Evolutionary conservation across 2,113 vertebrate genomes (phyloP), one percentile per base, ranked within the genome.

Genomic region (Ctenodactylus gundi): DNA sequence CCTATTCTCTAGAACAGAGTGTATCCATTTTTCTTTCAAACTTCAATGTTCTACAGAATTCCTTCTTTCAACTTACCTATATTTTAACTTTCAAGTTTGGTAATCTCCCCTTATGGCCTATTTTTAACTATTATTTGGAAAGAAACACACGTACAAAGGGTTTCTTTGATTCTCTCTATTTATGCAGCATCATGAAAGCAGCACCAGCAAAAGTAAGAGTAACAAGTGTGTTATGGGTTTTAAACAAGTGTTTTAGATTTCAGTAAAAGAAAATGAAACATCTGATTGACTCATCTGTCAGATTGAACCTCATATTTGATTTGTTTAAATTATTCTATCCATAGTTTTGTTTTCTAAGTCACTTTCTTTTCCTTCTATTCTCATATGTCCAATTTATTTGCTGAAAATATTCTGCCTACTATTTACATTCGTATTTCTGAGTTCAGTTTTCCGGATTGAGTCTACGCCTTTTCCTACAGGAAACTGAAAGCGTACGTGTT

Each of bases 351-450:
- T 73, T 86, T 91, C 51, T 75, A 49, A 85, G n/a, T 21, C 31
- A 84, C 83, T 85, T 73, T 77, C 62, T 64, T 53, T 78, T 58
- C 51, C 0, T 64, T 93, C 2, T 91, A 53, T 68, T 81, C 36
- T 53, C 51, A 57, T 0, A 36, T 49, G 18, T 91, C 21, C 73
- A 60, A 95, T 70, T 68, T 29, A 85, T 49, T 62, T 85, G 4
- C 41, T 84, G 6, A 2, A 62, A 84, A 23, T 18, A 17, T 18
- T 73, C 23, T 53, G 7, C 36, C 11, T 82, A 8, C 3, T 70
- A 7, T 64, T 95, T 87, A 84, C 65, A 25, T 73, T 23, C 41
- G 36, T 65, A 4, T 87, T 85, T 96, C 27, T 77, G 29, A 94
- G 85, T 84, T 87, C 39, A 68, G 7, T 73, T 51, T 9, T 81